A percentile compares a stretch with the other conserved stretches of the same genome.
Evolutionary conservation across 2,797 vertebrate species (phyloP).

Genomic region (Phoxinus dragarum): DNA sequence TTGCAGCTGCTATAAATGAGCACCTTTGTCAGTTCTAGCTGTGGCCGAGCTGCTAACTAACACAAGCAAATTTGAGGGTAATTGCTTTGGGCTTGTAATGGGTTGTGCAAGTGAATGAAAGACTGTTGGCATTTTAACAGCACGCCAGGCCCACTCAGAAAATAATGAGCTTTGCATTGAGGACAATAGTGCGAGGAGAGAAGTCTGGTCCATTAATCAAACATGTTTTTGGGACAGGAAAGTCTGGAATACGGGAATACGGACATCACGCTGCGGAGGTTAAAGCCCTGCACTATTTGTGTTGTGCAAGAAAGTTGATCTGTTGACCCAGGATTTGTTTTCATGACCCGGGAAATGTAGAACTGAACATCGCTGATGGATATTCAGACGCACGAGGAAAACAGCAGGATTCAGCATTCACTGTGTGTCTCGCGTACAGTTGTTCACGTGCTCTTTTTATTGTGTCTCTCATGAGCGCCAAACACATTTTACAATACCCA

Average conservation of each 20-base stretch:
- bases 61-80: conserved; percentile 57
- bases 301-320: conserved; percentile 36
- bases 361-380: conserved; percentile 37
- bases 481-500: conserved; percentile 32
- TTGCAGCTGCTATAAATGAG: conserved; percentile 55
- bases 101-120: conserved; percentile 51
- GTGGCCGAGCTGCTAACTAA: conserved; percentile 55
- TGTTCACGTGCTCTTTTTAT: conserved; percentile 2
- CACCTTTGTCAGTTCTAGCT: conserved; percentile 51
- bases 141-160: conserved; percentile 43
- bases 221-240: conserved; percentile 45
- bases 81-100: conserved; percentile 63
- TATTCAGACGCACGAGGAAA: conserved; percentile 34
- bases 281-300: conserved; percentile 13
- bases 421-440: neutral
- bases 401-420: conserved; percentile 6
- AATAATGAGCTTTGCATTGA: conserved; percentile 55
- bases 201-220: conserved; percentile 48
- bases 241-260: conserved; percentile 43
- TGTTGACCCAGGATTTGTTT: conserved; percentile 49
- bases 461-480: conserved; percentile 33
- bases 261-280: conserved; percentile 39
- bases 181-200: conserved; percentile 33
- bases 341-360: conserved; percentile 51
- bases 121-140: conserved; percentile 63